Conservation (phyloP, 2,113 vertebrate genomes). For the Casuarius casuarius region DNA sequence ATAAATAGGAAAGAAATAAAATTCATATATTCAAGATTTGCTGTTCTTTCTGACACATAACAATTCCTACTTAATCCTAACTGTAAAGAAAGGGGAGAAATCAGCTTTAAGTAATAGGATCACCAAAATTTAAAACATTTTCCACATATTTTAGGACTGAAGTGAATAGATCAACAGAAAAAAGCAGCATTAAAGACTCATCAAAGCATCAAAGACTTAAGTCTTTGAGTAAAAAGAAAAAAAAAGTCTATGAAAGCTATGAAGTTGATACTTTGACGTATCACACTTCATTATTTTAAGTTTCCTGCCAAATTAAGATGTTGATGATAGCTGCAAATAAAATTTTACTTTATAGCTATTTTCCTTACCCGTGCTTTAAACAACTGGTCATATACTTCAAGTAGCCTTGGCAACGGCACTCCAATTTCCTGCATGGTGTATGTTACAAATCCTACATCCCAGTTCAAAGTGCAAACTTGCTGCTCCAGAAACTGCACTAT, state of each 20-base stretch:
- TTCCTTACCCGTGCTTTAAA: conserved; percentile 92
- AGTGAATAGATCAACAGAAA: rapidly evolving
- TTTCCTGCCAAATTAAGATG: neutral
- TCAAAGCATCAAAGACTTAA: neutral
- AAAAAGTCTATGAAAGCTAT: neutral
- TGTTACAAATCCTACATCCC: conserved; percentile 94
- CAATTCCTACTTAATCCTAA: neutral
- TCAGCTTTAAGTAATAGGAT: neutral
- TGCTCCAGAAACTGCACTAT: conserved; percentile 93
- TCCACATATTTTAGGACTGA: neutral
- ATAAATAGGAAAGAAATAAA: neutral
- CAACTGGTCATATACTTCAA: conserved; percentile 95
- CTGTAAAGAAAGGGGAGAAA: neutral
- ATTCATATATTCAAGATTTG: neutral
- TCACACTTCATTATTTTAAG: neutral
- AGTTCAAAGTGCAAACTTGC: conserved; percentile 90
- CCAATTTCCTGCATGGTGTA: conserved; percentile 95
- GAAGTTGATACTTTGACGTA: neutral
- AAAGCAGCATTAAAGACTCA: neutral
- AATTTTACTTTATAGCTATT: neutral
- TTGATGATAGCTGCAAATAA: neutral
- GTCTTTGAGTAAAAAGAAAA: neutral
- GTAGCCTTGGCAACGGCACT: conserved; percentile 86
- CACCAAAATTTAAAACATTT: neutral
- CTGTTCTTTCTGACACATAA: neutral